Evolutionary conservation across 2,888 invertebrate genomes (phyloP).

Genomic region (Sinopyrophorus schimmeli): DNA sequence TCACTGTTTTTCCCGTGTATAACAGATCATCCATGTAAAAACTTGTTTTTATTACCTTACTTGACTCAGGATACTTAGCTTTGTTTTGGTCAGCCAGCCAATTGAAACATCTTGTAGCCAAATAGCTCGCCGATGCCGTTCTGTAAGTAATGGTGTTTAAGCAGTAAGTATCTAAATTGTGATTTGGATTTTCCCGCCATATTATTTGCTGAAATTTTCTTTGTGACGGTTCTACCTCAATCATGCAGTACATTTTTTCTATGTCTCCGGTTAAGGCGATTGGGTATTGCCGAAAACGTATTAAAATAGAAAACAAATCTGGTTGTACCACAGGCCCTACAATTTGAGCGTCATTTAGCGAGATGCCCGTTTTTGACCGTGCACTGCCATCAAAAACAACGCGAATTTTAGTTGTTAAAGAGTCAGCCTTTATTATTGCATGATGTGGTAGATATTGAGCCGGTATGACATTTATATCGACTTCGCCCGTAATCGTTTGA

Average conservation of each 20-base stretch:
- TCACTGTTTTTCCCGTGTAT: neutral
- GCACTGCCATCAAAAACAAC: conserved; percentile 1
- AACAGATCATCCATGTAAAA: conserved; percentile 6
- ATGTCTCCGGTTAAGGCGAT: neutral
- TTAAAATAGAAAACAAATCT: neutral
- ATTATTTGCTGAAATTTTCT: conserved; percentile 8
- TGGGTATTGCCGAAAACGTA: neutral
- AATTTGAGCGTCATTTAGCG: conserved; percentile 12
- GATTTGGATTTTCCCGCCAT: conserved; percentile 1
- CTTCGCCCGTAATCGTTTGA: no score
- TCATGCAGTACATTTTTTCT: conserved; percentile 2
- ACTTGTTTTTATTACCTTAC: neutral
- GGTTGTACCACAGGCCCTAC: neutral
- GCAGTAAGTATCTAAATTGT: neutral
- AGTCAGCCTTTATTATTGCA: neutral
- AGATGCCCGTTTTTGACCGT: neutral
- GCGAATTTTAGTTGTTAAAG: neutral
- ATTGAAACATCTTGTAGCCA: neutral
- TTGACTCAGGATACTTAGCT: neutral
- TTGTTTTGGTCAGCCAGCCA: neutral
- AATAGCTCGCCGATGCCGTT: conserved; percentile 1
- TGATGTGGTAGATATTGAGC: conserved; percentile 2
- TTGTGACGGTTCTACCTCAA: neutral
- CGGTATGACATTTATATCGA: neutral
- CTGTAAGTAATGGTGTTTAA: conserved; percentile 4